phyloP scores from a whole-genome alignment of 2,797 vertebrate species.

The Smutsia gigantea region DNA sequence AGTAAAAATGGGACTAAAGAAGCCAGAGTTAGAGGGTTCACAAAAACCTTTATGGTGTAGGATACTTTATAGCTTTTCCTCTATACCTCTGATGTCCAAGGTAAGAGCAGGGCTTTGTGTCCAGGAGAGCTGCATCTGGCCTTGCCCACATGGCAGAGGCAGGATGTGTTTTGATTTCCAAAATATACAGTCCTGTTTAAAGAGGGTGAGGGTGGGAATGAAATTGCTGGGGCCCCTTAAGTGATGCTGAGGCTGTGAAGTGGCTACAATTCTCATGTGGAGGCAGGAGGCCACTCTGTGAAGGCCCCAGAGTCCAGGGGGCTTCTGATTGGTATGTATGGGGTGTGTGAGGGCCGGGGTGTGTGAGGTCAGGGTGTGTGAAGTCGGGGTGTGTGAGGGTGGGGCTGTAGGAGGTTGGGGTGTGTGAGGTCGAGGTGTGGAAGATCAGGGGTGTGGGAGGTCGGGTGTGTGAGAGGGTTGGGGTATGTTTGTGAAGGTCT shows the following conservation, averaged over 20 bases:
- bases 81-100: not conserved
- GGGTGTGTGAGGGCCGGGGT: not conserved
- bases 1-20: not conserved
- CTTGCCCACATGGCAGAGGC: not conserved
- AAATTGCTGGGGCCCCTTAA: not conserved
- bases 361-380: not conserved
- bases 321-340: not conserved
- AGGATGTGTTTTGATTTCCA: not conserved
- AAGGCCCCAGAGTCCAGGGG: not conserved
- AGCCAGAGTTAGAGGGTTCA: not conserved
- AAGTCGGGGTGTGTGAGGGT: not conserved
- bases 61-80: rapidly evolving
- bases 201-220: not conserved
- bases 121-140: not conserved
- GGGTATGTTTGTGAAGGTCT: not conserved
- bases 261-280: not conserved
- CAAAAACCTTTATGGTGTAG: not conserved
- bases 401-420: not conserved
- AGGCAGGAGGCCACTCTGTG: not conserved
- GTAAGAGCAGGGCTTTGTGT: not conserved
- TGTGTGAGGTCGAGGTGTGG: not conserved
- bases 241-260: not conserved
- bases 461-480: not conserved
- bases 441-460: not conserved
- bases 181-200: not conserved